Base-by-base conservation (phyloP, 1,140 invertebrate genomes). In the Goniozus legneri region DNA sequence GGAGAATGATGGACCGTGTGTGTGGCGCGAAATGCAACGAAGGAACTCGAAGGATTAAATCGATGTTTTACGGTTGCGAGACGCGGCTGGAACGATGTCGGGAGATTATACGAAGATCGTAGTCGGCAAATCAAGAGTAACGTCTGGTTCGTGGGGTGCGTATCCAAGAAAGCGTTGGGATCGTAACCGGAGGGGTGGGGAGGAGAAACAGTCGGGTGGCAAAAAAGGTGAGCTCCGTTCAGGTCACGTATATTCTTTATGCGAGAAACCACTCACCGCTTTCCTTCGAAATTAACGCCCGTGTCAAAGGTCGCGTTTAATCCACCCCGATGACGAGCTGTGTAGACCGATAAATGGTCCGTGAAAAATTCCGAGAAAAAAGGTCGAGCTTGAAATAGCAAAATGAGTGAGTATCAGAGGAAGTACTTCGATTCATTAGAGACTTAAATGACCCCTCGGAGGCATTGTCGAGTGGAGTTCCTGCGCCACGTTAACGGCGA, bases 221-320 rank as follows among this genome's bases (percentile, higher is more conserved):
- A 24, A 44, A 47, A 20, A 37, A 12, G 13, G 35, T 36, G 15
- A 44, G 34, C 31, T 33, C 32, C 13, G 21, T 19, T 27, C 32
- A 19, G 38, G 50, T 60, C 58, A 60, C 58, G 58, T 58, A 50
- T 46, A 34, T 47, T 59, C 46, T 60, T 60, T 56, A 59, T 59
- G 58, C 52, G 53, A 44, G 36, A 22, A 54, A 34, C 44, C 38
- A 59, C 56, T 56, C 49, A 53, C 44, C 22, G 34, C 40, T 50
- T 44, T 41, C 41, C 47, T 50, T 44, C n/a, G 47, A 35, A 59
- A 59, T 56, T 50, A 51, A 41, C 47, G 3, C 22, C 10, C 34
- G 13, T 21, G 40, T 46, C 37, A 37, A 38, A 41, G 37, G 47
- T 40, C 13, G 22, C n/a, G n/a, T n/a, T n/a, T n/a, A 45, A 34